Evolutionary conservation across 1,140 invertebrate species (phyloP), one percentile per base, ranked within the genome.

Genomic region (Drosophila cardini): DNA sequence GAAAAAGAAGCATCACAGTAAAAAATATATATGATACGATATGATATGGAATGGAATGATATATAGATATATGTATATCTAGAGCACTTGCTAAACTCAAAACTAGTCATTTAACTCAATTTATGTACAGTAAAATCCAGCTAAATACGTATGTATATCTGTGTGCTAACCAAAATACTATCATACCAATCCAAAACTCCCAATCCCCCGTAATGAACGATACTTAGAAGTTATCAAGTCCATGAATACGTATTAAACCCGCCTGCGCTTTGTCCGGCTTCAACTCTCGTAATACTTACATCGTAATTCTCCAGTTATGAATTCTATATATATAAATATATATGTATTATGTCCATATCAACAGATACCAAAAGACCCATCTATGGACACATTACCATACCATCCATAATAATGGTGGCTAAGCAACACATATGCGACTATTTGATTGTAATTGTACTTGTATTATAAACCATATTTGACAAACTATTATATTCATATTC

Each of bases 391-490:
- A 68, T 26, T 26, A 26, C 21, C 21, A 26, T 42, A 63, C 46
- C 38, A 48, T 38, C 43, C 55, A 60, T 68, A 60, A 32, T 48
- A 53, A 57, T 38, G 63, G 4, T 68, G 55, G 46, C 63, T 58
- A 72, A 57, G 62, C 52, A 78, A 71, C 21, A 69, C 16, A 43
- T 57, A 64, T 64, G 52, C 77, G 67, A 79, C 64, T 82, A 87
- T 82, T 82, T 72, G 83, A 86, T 87, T 82, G 78, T 87, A 86
- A 81, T 81, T 85, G 82, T 85, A 85, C 21, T 70, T 74, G 72
- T 87, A 78, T 77, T 79, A 87, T 87, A 85, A 85, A 78, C 36
- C 52, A 74, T 76, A 86, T 86, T 85, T 80, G 67, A 85, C 78
- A 72, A 71, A 63, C 78, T 80, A 81, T 65, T 85, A 77, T 86